Conservation (phyloP, 2,797 vertebrate species). For the Parotocinclus haroldoi region DNA sequence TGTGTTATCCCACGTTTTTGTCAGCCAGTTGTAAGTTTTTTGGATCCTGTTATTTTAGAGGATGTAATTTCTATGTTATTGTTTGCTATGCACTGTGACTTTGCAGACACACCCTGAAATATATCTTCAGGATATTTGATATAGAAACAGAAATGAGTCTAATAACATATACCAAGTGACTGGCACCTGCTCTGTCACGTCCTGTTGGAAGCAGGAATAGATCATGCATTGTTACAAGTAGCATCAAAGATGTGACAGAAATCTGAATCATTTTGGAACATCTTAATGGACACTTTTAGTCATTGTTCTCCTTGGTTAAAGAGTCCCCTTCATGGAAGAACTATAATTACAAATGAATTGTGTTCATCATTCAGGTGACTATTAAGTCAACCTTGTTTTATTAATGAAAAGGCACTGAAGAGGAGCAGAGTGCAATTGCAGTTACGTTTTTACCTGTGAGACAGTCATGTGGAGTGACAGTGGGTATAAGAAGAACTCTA, state of each 20-base stretch:
- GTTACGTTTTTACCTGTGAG: conserved; percentile 27
- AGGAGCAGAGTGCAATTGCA: conserved; percentile 16
- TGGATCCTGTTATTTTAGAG: conserved; percentile 43
- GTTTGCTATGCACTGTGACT: conserved; percentile 34
- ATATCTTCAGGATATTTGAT: conserved; percentile 49
- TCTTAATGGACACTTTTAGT: conserved; percentile 38
- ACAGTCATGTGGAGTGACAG: conserved; percentile 5
- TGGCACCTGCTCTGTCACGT: conserved; percentile 29
- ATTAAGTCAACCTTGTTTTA: conserved; percentile 22
- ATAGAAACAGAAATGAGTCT: conserved; percentile 34
- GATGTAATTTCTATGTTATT: conserved; percentile 47
- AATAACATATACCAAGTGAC: conserved; percentile 40
- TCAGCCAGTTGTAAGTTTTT: conserved; percentile 39
- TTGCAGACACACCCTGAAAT: conserved; percentile 42
- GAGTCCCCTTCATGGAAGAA: conserved; percentile 28
- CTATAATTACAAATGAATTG: conserved; percentile 46
- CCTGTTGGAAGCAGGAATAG: too few relatives aligned
- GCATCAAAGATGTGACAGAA: conserved; percentile 17
- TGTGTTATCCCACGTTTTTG: conserved; percentile 37
- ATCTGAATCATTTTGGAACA: conserved; percentile 40
- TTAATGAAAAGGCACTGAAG: conserved; percentile 47
- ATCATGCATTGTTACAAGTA: conserved; percentile 17
- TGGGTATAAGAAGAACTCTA: conserved; percentile 34
- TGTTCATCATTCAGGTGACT: conserved; percentile 53
- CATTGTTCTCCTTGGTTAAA: conserved; percentile 32